phyloP scores from a whole-genome alignment of 2,113 vertebrate genomes.

The Phalacrocorax aristotelis region DNA sequence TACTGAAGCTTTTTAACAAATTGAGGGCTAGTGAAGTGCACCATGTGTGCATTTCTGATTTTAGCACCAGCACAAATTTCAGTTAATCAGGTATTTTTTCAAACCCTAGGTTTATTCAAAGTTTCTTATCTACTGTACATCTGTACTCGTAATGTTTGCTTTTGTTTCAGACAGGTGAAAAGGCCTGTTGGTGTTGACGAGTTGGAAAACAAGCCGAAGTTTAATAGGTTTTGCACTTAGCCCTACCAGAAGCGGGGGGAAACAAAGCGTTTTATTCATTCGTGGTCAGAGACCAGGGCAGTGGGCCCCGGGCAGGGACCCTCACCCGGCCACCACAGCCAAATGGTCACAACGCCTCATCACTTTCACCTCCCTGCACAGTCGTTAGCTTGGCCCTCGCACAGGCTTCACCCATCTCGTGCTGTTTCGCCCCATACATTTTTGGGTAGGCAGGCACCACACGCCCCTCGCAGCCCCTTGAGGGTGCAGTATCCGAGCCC shows the following conservation, averaged over 20 bases:
- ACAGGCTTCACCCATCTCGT: too few relatives aligned
- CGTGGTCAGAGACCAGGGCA: rapidly evolving
- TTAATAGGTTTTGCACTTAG: not conserved
- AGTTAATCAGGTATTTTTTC: not conserved
- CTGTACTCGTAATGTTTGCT: rapidly evolving
- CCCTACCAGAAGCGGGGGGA: not conserved
- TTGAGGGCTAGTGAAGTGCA: not conserved
- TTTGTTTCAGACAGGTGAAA: rapidly evolving
- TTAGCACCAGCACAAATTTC: not conserved
- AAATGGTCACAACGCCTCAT: too few relatives aligned
- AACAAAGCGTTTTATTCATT: rapidly evolving
- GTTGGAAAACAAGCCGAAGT: too few relatives aligned
- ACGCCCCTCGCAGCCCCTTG: too few relatives aligned
- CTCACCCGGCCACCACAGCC: not conserved
- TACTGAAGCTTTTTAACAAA: not conserved
- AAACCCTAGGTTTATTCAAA: not conserved
- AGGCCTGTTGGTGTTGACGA: not conserved
- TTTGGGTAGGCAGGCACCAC: too few relatives aligned
- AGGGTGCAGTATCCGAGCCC: too few relatives aligned
- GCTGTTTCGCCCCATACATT: too few relatives aligned
- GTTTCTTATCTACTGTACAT: rapidly evolving
- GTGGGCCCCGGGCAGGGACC: not conserved
- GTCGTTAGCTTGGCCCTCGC: too few relatives aligned
- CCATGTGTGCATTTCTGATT: rapidly evolving
- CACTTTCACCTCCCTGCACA: too few relatives aligned